Percentiles rank a stretch among this genome's conserved stretches.
These are phyloP conservation scores for Lepisosteus oculatus DNA, from an alignment of 2,113 vertebrate genomes.

Conservation along the genomic window DNA sequence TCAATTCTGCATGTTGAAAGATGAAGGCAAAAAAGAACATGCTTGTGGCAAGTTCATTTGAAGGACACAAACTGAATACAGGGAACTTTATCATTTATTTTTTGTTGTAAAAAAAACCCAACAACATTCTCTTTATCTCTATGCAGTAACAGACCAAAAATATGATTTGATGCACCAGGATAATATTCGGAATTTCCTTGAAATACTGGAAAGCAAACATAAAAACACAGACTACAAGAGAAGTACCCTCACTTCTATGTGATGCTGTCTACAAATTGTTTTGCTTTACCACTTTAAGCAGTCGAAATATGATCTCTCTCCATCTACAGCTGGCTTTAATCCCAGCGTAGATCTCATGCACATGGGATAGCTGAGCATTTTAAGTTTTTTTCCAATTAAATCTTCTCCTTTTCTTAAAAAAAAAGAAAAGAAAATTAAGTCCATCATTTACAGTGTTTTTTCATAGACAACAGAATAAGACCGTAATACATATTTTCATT, in stretches of 20 bases:
- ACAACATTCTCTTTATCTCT: background rate
- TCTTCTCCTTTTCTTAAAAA: background rate
- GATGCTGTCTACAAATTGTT: no score
- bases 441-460: constrained; percentile 54
- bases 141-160: background rate
- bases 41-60: background rate
- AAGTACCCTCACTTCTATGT: no score
- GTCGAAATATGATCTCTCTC: background rate
- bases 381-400: no score
- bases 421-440: constrained; percentile 41
- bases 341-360: constrained; percentile 60
- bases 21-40: background rate
- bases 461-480: constrained; percentile 77
- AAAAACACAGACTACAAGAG: no score
- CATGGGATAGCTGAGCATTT: constrained; percentile 31
- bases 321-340: background rate
- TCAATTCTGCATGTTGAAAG: background rate
- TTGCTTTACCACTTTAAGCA: no score
- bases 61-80: constrained; percentile 1
- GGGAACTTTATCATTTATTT: background rate
- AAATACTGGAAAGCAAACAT: no score
- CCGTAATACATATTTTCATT: constrained; percentile 66
- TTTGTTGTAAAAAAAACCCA: background rate
- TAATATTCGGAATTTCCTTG: no score
- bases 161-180: no score